A percentile compares a stretch with the other conserved stretches of the same genome.
Evolutionary conservation across 2,888 invertebrate species (phyloP).

Genomic region (Drosophila putrida): DNA sequence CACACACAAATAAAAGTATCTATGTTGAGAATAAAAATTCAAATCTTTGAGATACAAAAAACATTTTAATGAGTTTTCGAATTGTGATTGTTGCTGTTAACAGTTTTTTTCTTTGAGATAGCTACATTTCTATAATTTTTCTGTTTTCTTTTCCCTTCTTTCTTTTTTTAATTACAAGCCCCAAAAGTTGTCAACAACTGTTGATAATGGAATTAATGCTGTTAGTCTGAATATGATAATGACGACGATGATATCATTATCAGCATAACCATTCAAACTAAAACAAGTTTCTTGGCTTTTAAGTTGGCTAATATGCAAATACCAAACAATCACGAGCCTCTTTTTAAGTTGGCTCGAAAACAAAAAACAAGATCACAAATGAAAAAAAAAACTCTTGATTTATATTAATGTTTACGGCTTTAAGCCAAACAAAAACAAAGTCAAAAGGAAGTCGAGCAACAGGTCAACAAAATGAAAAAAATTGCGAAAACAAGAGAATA

Average conservation of each 20-base stretch:
- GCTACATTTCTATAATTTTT: constrained; percentile 8
- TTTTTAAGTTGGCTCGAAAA: constrained; percentile 15
- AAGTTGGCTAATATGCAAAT: constrained; percentile 31
- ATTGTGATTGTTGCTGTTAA: constrained; percentile 16
- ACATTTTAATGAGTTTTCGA: constrained; percentile 44
- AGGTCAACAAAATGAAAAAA: constrained; percentile 53
- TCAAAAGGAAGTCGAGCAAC: constrained; percentile 54
- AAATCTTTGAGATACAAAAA: no score
- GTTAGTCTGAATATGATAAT: constrained; percentile 40
- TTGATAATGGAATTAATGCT: constrained; percentile 34
- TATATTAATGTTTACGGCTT: constrained; percentile 30
- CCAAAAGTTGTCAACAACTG: constrained; percentile 32
- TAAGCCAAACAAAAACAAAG: constrained; percentile 35
- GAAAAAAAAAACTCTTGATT: constrained; percentile 12
- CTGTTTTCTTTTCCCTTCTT: constrained; percentile 1
- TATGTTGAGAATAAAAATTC: no score
- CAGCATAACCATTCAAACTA: constrained; percentile 2
- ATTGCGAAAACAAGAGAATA: neutral
- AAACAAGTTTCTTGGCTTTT: constrained; percentile 33
- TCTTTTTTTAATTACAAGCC: constrained; percentile 44
- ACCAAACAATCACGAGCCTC: constrained; percentile 8
- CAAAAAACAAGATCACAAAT: constrained; percentile 24
- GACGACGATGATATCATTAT: constrained; percentile 47
- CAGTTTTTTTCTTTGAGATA: constrained; percentile 33
- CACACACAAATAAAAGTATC: neutral